These are phyloP conservation scores for Corvus moneduloides DNA, from an alignment of 2,113 vertebrate species.

Conservation along the genomic window DNA sequence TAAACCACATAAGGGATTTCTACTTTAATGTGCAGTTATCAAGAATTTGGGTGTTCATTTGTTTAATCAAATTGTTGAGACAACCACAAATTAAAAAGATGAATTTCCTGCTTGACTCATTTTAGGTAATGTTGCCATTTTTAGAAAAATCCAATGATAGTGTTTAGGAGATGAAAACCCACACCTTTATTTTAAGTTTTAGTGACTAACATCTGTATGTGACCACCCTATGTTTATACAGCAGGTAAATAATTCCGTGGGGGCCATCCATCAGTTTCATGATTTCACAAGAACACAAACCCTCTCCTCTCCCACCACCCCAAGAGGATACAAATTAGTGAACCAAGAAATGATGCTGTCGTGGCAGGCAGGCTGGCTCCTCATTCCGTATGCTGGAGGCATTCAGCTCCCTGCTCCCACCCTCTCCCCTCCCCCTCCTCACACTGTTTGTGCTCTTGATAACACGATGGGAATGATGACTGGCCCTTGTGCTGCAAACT, in stretches of 20 bases:
- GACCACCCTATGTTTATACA: slow-evolving; percentile 2
- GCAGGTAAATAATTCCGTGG: not conserved
- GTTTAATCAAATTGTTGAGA: not conserved
- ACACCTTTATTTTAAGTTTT: not conserved
- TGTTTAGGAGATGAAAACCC: not conserved
- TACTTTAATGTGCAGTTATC: not conserved
- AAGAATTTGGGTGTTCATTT: not conserved
- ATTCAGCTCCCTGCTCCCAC: slow-evolving; percentile 34
- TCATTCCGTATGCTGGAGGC: slow-evolving; percentile 70
- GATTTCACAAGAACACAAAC: slow-evolving; percentile 25
- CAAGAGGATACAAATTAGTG: slow-evolving; percentile 55
- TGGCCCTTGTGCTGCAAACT: slow-evolving; percentile 21
- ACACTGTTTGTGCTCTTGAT: slow-evolving; percentile 57
- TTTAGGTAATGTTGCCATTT: slow-evolving; percentile 20
- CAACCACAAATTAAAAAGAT: not conserved
- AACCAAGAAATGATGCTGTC: slow-evolving; percentile 43
- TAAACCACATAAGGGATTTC: not conserved
- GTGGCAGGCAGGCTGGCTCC: slow-evolving; percentile 35
- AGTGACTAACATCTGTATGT: slow-evolving; percentile 19
- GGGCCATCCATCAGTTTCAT: slow-evolving; percentile 16
- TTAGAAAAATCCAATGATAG: not conserved
- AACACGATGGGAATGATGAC: slow-evolving; percentile 45
- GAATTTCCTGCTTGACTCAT: not conserved
- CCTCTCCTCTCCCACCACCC: slow-evolving; percentile 31
- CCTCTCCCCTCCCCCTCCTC: slow-evolving; percentile 39